These are phyloP conservation scores for Anthophora plumipes DNA, from an alignment of 2,888 invertebrate genomes.

Conservation along the genomic window DNA sequence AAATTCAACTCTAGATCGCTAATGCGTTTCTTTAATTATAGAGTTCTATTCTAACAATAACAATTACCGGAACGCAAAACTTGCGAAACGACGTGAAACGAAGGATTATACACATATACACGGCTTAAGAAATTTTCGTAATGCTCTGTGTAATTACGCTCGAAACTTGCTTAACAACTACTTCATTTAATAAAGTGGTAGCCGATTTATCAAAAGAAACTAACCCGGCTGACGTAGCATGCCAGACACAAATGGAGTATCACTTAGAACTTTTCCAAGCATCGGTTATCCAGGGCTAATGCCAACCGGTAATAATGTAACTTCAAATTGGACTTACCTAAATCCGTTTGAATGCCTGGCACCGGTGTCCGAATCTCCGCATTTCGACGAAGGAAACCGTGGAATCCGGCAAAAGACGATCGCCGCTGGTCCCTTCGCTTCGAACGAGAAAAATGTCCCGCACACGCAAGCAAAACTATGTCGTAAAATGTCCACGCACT, in stretches of 20 bases:
- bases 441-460: not conserved
- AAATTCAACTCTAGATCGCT: not conserved
- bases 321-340: slow-evolving; percentile 42
- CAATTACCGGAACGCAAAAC: too few relatives aligned
- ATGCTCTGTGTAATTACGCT: too few relatives aligned
- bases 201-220: not conserved
- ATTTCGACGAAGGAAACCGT: not conserved
- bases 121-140: too few relatives aligned
- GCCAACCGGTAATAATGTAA: slow-evolving; percentile 6
- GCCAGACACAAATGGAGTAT: not conserved
- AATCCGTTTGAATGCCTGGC: slow-evolving; percentile 18
- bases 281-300: slow-evolving; percentile 12
- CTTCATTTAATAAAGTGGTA: too few relatives aligned
- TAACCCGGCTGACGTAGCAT: not conserved
- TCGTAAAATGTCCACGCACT: slow-evolving; percentile 4
- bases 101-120: too few relatives aligned
- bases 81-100: too few relatives aligned
- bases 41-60: too few relatives aligned
- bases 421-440: not conserved
- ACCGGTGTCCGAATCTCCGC: slow-evolving; percentile 2
- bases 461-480: not conserved
- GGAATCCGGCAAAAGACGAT: slow-evolving; percentile 15
- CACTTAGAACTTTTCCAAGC: slow-evolving; percentile 1
- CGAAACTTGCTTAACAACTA: not conserved
- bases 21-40: not conserved